Conservation (phyloP, 2,113 vertebrate species). For the Limanda limanda region DNA sequence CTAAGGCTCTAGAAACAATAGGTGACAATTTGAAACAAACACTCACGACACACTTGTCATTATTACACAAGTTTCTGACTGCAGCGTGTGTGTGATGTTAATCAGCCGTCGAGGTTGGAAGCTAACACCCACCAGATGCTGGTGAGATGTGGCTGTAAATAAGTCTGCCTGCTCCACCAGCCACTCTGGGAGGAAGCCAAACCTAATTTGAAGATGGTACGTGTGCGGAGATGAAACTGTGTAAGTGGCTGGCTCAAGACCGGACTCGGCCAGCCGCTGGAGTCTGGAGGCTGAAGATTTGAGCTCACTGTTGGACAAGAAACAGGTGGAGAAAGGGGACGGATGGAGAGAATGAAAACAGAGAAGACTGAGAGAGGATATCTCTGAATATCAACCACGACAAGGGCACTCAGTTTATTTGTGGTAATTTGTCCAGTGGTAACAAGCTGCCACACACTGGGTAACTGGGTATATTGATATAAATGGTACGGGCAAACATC, state of each 20-base stretch:
- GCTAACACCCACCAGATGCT: conserved; percentile 52
- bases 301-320: background rate
- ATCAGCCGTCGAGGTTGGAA: conserved; percentile 36
- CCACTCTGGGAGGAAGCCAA: conserved; percentile 38
- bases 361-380: no score
- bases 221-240: conserved; percentile 19
- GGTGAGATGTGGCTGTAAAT: conserved; percentile 50
- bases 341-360: no score
- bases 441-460: no score
- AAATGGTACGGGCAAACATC: no score
- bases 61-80: conserved; percentile 23
- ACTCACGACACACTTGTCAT: conserved; percentile 12
- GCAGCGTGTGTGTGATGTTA: conserved; percentile 30
- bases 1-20: conserved; percentile 25
- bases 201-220: conserved; percentile 11
- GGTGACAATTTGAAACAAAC: conserved; percentile 17
- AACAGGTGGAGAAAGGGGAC: no score
- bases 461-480: no score
- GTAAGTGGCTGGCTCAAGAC: background rate
- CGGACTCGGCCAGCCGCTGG: background rate
- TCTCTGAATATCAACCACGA: no score
- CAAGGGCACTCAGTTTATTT: no score
- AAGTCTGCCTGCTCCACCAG: conserved; percentile 25
- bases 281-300: background rate
- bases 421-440: no score